Base-by-base conservation (phyloP, 2,888 invertebrate species). In the Aproaerema taeniolella region DNA sequence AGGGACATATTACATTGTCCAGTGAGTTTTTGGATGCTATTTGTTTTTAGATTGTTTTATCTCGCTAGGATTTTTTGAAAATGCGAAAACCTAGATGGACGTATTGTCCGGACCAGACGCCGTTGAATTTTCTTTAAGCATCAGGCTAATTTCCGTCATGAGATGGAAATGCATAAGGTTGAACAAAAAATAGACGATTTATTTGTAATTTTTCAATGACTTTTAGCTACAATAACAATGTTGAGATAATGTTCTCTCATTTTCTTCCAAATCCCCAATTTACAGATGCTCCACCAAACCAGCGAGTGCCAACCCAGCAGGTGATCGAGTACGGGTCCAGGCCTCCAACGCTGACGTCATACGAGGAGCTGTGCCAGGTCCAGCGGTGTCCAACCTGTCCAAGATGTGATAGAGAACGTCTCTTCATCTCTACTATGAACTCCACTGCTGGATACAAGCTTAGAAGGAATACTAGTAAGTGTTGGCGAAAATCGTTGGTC, bases 1-100 rank as follows among this genome's bases (percentile, higher is more conserved):
- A 91, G 64, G 96, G 95, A 10, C 60, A 73, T 46, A 82, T 86
- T 53, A 47, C 53, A 2, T 55, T 85, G 42, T 55, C 55, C 47
- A 67, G 85, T 86, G 53, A 69, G 82, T 68, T 30, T 30, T 13
- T 28, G n/a, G n/a, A n/a, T n/a, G n/a, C n/a, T n/a, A n/a, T n/a
- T n/a, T n/a, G n/a, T n/a, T n/a, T n/a, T n/a, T n/a, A n/a, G n/a
- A n/a, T n/a, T n/a, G n/a, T n/a, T n/a, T n/a, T n/a, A n/a, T n/a
- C n/a, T n/a, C n/a, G n/a, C n/a, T n/a, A n/a, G n/a, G n/a, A n/a
- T n/a, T n/a, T n/a, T n/a, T n/a, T n/a, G n/a, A n/a, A n/a, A n/a
- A n/a, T n/a, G n/a, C n/a, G n/a, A n/a, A n/a, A n/a, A n/a, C n/a
- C n/a, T n/a, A n/a, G n/a, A n/a, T n/a, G n/a, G n/a, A n/a, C n/a